Evolutionary conservation across 2,113 vertebrate species (phyloP).

Genomic region (Chamaetylas fuelleborni): DNA sequence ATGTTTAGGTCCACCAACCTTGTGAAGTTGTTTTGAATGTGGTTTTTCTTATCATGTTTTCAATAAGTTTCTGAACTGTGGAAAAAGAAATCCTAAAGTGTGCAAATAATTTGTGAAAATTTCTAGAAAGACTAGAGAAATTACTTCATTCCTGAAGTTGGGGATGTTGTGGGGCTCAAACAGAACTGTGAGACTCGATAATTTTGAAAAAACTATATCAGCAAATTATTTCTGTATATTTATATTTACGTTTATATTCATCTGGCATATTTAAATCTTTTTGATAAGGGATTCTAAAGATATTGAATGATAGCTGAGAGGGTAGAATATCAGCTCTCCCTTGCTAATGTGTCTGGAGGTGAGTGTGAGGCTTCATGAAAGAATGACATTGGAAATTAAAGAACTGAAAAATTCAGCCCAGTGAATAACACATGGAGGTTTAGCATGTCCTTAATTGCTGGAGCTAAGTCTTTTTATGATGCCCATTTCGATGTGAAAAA

Average conservation of each 20-base stretch:
- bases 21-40: neutral
- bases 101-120: neutral
- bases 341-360: neutral
- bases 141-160: neutral
- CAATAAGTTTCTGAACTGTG: neutral
- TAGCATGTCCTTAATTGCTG: neutral
- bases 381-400: neutral
- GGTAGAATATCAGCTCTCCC: neutral
- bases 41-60: neutral
- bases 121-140: neutral
- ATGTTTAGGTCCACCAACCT: neutral
- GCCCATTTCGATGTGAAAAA: neutral
- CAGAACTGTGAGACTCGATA: neutral
- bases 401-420: neutral
- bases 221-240: neutral
- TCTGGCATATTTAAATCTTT: neutral
- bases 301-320: neutral
- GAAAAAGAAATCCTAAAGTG: neutral
- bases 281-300: neutral
- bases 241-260: no score
- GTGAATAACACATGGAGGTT: neutral
- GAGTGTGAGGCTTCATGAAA: neutral
- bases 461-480: neutral
- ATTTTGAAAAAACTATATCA: neutral
- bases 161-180: neutral